Base-by-base conservation (phyloP, 2,888 invertebrate species). In the Caenorhabditis panamensis region DNA sequence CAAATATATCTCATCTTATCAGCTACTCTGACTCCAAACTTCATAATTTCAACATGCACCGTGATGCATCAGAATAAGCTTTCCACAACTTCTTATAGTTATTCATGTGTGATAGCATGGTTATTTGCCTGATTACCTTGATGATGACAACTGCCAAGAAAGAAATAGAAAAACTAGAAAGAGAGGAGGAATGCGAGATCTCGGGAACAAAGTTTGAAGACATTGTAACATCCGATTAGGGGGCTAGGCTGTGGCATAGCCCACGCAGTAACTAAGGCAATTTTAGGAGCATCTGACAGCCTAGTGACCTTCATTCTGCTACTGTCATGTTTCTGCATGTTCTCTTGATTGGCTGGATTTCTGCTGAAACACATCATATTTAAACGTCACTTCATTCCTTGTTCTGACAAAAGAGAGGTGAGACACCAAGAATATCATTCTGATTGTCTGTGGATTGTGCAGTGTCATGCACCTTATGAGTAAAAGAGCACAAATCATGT, bases 251-350 rank as follows among this genome's bases (percentile, higher is more conserved):
- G 62, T 51, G n/a, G n/a, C n/a, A n/a, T n/a, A n/a, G 64, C 73
- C 73, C 59, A 44, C 73, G 73, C 73, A 44, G 8, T 56, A 73
- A 73, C 73, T 16, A 73, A 73, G 64, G 64, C 51, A 73, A 64
- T 73, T 64, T 51, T 31, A 28, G 28, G 49, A 71, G 62, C 71
- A 71, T 62, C 62, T 71, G 71, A 69, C 69, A 20, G 41, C 41
- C 20, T 37, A 41, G 49, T 59, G 56, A 64, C 73, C 54, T 73
- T 47, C 49, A 37, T 58, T 24, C 22, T 53, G 44, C 49, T 26
- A 73, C 64, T 73, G 58, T 73, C 64, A 63, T 58, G 63, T 64
- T 59, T 64, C 22, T 72, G 54, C 37, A 58, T 59, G 58, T 36
- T 37, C 41, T 41, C 13, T 9, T 64, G 24, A 73, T 73, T 73